Conservation (phyloP, 2,888 invertebrate species). For the Thymelicus lineola region DNA sequence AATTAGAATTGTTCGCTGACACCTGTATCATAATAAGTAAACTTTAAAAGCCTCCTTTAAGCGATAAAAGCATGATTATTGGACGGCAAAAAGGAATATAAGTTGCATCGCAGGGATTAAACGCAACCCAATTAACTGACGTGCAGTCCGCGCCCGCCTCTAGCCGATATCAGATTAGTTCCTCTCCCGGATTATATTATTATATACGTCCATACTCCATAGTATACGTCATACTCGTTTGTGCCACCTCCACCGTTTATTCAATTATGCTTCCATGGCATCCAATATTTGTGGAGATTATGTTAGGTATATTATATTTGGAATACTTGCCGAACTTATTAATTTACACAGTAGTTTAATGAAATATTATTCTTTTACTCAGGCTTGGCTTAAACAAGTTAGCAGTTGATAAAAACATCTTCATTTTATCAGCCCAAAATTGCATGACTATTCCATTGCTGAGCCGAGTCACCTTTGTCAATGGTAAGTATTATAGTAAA, state of each 20-base stretch:
- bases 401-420: too few relatives aligned
- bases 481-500: too few relatives aligned
- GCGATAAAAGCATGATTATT: conserved; percentile 51
- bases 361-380: too few relatives aligned
- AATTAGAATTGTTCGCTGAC: neutral
- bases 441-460: too few relatives aligned
- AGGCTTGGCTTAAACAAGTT: too few relatives aligned
- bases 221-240: conserved; percentile 60
- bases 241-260: conserved; percentile 56
- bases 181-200: conserved; percentile 76
- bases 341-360: too few relatives aligned
- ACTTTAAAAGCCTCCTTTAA: neutral
- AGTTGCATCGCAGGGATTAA: conserved; percentile 79
- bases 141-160: conserved; percentile 69
- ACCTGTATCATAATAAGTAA: neutral
- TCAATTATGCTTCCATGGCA: conserved; percentile 65
- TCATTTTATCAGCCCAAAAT: too few relatives aligned
- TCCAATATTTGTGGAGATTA: conserved; percentile 72
- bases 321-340: neutral
- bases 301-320: neutral
- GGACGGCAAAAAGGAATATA: conserved; percentile 69
- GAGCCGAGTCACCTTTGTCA: too few relatives aligned
- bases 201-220: too few relatives aligned
- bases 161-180: conserved; percentile 80
- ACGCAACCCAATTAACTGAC: conserved; percentile 78